Evolutionary conservation across 2,797 vertebrate species (phyloP).

Genomic region (Coracias cyanogaster): DNA sequence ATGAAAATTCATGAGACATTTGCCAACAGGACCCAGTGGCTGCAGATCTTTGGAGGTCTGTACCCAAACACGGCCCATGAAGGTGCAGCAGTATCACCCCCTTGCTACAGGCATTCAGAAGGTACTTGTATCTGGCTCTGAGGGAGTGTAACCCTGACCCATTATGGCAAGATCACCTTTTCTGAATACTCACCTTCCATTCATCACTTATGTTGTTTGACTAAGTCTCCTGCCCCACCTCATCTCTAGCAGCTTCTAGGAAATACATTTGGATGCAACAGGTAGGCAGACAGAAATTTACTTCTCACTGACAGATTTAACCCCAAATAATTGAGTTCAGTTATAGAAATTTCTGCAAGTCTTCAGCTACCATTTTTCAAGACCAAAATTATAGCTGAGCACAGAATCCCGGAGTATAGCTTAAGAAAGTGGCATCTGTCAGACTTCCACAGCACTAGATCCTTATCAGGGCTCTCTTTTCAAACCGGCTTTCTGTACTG

Average conservation of each 20-base stretch:
- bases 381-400: neutral
- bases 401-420: neutral
- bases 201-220: neutral
- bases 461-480: neutral
- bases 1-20: accelerated
- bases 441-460: neutral
- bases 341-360: neutral
- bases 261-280: neutral
- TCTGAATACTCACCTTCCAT: neutral
- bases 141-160: neutral
- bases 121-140: neutral
- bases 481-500: neutral
- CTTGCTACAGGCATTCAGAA: neutral
- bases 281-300: neutral
- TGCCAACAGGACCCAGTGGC: neutral
- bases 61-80: neutral
- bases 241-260: neutral
- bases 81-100: neutral
- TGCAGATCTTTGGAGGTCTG: neutral
- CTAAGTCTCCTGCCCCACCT: neutral
- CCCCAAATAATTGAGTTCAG: neutral
- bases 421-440: neutral
- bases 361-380: neutral
- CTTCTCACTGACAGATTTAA: neutral
- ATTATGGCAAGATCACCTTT: neutral